Evolutionary conservation across 2,888 invertebrate species (phyloP).

Genomic region (Eurytoma californica): DNA sequence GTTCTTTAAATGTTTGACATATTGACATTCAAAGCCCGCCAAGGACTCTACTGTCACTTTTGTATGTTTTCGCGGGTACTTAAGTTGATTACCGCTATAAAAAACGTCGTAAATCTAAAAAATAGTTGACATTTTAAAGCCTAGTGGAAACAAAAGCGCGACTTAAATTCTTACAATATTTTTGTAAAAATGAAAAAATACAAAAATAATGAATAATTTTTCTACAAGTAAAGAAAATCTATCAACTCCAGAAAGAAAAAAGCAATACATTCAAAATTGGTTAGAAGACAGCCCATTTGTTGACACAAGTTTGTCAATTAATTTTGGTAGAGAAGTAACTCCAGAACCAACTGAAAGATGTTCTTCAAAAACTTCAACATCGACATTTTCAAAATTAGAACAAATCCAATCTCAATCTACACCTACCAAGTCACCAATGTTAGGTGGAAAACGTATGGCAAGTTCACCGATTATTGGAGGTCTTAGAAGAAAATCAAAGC

Average conservation of each 20-base stretch:
- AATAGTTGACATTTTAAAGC: too few relatives aligned
- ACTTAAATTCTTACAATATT: neutral
- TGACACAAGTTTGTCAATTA: neutral
- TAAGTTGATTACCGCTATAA: too few relatives aligned
- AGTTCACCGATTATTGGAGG: slow-evolving; percentile 37
- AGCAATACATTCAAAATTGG: slow-evolving; percentile 40
- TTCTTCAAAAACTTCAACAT: neutral
- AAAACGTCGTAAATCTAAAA: too few relatives aligned
- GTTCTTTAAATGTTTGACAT: too few relatives aligned
- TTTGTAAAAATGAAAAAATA: neutral
- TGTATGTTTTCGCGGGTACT: too few relatives aligned
- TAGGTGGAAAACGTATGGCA: slow-evolving; percentile 41
- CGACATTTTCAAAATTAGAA: neutral
- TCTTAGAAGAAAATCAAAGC: slow-evolving; percentile 25
- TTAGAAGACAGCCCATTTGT: slow-evolving; percentile 8
- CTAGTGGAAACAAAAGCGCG: too few relatives aligned
- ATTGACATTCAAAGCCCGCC: too few relatives aligned
- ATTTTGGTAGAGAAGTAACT: slow-evolving; percentile 7
- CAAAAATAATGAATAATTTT: slow-evolving; percentile 25
- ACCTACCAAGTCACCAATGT: slow-evolving; percentile 30
- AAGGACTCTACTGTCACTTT: too few relatives aligned
- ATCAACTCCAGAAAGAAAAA: slow-evolving; percentile 44
- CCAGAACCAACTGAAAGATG: neutral
- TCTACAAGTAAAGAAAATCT: slow-evolving; percentile 7
- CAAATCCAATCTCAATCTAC: neutral